A percentile compares a stretch with the other conserved stretches of the same genome.
These are phyloP conservation scores for Peromyscus attwateri DNA, from an alignment of 2,797 vertebrate genomes.

Conservation along the genomic window DNA sequence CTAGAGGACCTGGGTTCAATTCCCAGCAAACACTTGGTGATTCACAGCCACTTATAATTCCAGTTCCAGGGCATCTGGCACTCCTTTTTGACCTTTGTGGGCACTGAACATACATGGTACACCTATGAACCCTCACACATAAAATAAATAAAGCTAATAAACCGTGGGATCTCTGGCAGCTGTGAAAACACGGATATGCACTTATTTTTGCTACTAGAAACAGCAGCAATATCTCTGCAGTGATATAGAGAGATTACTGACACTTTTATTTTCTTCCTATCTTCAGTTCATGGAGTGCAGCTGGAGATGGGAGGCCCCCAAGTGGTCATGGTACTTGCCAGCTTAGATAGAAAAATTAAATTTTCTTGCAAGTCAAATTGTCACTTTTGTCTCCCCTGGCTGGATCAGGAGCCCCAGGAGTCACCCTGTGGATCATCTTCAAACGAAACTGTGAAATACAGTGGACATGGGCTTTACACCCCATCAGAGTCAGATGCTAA, in stretches of 20 bases:
- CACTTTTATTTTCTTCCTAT: conserved; percentile 25
- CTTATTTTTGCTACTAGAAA: neutral
- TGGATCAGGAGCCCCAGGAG: conserved; percentile 48
- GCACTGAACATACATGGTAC: no score
- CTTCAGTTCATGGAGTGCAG: neutral
- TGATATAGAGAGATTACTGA: neutral
- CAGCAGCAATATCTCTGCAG: neutral
- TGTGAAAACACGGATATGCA: neutral
- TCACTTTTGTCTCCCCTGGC: conserved; percentile 36
- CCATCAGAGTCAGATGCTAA: conserved; percentile 39
- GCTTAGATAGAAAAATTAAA: conserved; percentile 68
- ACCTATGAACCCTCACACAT: neutral
- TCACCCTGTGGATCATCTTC: conserved; percentile 73
- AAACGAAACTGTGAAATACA: conserved; percentile 78
- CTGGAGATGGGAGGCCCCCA: neutral
- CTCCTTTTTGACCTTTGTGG: neutral
- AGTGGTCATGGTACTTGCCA: conserved; percentile 39
- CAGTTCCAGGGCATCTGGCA: neutral
- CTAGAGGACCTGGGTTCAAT: neutral
- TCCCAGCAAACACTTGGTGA: neutral
- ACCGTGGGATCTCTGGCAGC: neutral
- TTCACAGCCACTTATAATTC: neutral
- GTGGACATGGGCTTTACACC: conserved; percentile 64
- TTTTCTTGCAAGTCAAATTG: conserved; percentile 72
- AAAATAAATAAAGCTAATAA: neutral